Base-by-base conservation (phyloP, 1,140 invertebrate species). In the Heterodera carotae region DNA sequence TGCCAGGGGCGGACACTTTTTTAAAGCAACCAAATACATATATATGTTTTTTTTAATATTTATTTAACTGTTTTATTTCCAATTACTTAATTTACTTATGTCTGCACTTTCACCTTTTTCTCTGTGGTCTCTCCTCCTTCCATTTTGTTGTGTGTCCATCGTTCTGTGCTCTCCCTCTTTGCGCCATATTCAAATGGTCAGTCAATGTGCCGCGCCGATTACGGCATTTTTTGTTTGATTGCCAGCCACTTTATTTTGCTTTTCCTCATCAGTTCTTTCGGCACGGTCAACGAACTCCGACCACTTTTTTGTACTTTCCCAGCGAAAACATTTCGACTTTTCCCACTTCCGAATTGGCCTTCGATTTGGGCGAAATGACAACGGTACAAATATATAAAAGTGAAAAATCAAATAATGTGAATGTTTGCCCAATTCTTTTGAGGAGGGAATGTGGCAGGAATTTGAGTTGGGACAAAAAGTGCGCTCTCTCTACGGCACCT, bases 301-400 rank as follows among this genome's bases (percentile, higher is more conserved):
- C 78, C 53, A 79, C 33, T 72, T 80, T 66, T 70, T 39, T 79
- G 67, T 66, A 39, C 8, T 81, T 79, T 79, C 78, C 78, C 8
- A 80, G 10, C 12, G 78, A 79, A 60, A 36, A 39, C 33, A 31
- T 56, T 25, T 69, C 76, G 2, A 15, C 76, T 25, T 53, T 36
- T 36, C 62, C 69, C 15, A n/a, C 12, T 18, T 18, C 27, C 18
- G 8, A 59, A n/a, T 31, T 71, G 25, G 48, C 80, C 27, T 79
- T 53, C n/a, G 78, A 79, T 34, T 29, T 36, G 33, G 78, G 78
- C n/a, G 78, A 79, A 68, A 43, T 79, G 64, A 79, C 78, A 2
- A 79, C 12, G 29, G 76, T 79, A n/a, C n/a, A n/a, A n/a, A n/a
- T n/a, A n/a, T n/a, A n/a, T n/a, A n/a, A n/a, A n/a, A n/a, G n/a